Evolutionary conservation across 2,888 invertebrate genomes (phyloP), one percentile per base, ranked within the genome.

Genomic region (Tipula lateralis): DNA sequence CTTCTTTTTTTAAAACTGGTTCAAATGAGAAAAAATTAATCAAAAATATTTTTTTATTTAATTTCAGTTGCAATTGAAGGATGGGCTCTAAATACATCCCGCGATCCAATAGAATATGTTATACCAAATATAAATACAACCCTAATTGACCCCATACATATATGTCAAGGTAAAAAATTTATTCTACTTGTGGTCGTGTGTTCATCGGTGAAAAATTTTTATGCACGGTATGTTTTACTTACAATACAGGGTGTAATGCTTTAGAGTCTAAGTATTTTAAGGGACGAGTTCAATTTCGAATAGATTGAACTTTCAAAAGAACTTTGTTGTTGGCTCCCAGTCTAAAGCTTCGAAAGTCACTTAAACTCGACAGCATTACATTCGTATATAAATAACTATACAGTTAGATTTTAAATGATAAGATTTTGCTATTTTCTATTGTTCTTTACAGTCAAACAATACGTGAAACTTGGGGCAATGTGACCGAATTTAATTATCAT

Each of bases 161-260:
- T 93, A 50, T 95, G 95, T 87, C 44, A 84, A 24, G 85, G 86
- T 4, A 87, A 87, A 83, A 89, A 89, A 88, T 88, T 93, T 0
- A 93, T 94, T 87, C 89, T 96, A 29, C 90, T 96, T 5, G 93
- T 96, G 85, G 92, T 96, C 29, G 94, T 96, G 0, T 95, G 94
- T 87, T 95, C 96, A 0, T 92, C 95, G 0, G 93, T 95, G 0
- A 89, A 89, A 0, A 94, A 96, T 89, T 92, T 93, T 86, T 92
- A 93, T 36, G 92, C 93, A 66, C 91, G 96, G 88, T 89, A 85
- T 87, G 82, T 82, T 29, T n/a, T 2, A 29, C 7, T 80, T 80
- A n/a, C n/a, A n/a, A n/a, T n/a, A n/a, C n/a, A n/a, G n/a, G n/a
- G n/a, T n/a, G n/a, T n/a, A n/a, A n/a, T n/a, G n/a, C n/a, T n/a